These are phyloP conservation scores for Theristicus caerulescens DNA, from an alignment of 2,113 vertebrate species.

Conservation along the genomic window DNA sequence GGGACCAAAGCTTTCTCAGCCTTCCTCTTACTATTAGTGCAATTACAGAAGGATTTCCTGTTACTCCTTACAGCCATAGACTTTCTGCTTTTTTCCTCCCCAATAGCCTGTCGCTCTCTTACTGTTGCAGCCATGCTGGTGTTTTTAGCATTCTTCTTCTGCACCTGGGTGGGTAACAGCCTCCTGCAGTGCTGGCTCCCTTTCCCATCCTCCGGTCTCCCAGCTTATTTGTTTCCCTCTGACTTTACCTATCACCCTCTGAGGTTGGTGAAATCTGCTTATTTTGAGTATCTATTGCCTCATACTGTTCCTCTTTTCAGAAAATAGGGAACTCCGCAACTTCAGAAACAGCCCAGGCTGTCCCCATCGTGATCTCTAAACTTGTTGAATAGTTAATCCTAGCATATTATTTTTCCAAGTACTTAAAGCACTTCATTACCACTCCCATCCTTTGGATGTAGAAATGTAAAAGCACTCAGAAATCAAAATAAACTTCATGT, in stretches of 20 bases:
- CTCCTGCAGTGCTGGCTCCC: background rate
- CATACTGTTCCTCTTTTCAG: background rate
- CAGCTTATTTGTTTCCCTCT: background rate
- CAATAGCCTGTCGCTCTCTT: fast-evolving
- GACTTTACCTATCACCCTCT: background rate
- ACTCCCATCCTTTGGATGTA: background rate
- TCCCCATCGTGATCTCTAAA: background rate
- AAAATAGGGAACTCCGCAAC: background rate
- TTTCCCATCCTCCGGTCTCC: background rate
- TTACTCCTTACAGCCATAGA: background rate
- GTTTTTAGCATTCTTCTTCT: background rate
- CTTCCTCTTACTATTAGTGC: slow-evolving; percentile 3
- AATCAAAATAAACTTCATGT: background rate
- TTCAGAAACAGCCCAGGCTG: background rate
- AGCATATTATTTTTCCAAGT: background rate
- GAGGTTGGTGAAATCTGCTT: background rate
- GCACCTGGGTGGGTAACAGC: background rate
- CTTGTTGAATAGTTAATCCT: background rate
- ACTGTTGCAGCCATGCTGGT: background rate
- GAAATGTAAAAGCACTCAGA: background rate
- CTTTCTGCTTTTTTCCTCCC: background rate
- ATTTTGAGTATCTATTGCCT: background rate
- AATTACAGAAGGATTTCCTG: slow-evolving; percentile 35
- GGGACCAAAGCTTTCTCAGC: slow-evolving; percentile 8
- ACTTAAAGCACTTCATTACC: background rate